A percentile compares a stretch with the other conserved stretches of the same genome.
phyloP scores from a whole-genome alignment of 2,113 vertebrate genomes.

The Strix aluco region DNA sequence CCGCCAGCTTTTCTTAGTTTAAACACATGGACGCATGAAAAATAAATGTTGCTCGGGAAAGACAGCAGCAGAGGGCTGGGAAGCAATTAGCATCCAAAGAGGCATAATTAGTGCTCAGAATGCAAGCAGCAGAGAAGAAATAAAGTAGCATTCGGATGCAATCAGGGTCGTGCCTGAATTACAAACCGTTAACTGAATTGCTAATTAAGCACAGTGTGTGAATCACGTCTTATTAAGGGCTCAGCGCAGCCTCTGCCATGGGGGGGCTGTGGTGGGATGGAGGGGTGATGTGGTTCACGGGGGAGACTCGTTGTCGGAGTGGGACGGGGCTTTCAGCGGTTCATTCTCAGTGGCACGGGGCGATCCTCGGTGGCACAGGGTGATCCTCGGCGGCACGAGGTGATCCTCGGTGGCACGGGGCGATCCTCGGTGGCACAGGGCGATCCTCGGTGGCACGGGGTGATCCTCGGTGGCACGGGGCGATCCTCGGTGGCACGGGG shows the following conservation, averaged over 20 bases:
- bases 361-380: not conserved
- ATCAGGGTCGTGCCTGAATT: conserved; percentile 69
- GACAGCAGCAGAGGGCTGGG: conserved; percentile 54
- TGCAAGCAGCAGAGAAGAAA: conserved; percentile 50
- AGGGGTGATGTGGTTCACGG: rapidly evolving
- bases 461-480: too few species aligned
- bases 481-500: too few species aligned
- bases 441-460: too few species aligned
- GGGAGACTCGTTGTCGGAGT: rapidly evolving
- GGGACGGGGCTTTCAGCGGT: not conserved
- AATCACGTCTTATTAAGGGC: conserved; percentile 51
- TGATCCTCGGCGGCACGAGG: not conserved
- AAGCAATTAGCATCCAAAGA: conserved; percentile 72
- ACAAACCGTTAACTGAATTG: conserved; percentile 49
- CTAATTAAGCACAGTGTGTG: conserved; percentile 50
- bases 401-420: too few species aligned
- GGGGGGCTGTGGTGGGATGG: not conserved
- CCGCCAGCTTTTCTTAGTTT: not conserved
- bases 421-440: too few species aligned
- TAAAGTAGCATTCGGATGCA: conserved; percentile 61
- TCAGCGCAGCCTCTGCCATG: not conserved
- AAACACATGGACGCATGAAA: conserved; percentile 56
- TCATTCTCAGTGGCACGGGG: not conserved
- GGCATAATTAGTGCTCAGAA: conserved; percentile 71
- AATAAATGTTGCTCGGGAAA: conserved; percentile 56